A percentile compares a stretch with the other conserved stretches of the same genome.
Evolutionary conservation across 2,797 vertebrate genomes (phyloP).

Genomic region (Sebastes matsubarae): DNA sequence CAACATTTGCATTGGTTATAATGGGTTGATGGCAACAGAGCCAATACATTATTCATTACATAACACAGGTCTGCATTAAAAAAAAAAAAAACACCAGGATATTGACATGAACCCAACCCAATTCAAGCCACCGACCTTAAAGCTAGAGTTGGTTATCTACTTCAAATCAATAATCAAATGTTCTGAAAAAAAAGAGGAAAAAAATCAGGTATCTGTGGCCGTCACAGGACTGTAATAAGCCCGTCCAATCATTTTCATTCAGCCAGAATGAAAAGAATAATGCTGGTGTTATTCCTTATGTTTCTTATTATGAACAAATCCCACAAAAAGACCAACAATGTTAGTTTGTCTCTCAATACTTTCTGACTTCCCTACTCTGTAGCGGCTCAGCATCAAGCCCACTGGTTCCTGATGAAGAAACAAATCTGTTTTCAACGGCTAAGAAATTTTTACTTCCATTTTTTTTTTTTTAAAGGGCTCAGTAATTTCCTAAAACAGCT

Average conservation of each 20-base stretch:
- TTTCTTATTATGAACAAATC: not conserved
- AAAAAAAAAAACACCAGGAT: too few relatives aligned
- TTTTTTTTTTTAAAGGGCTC: not conserved
- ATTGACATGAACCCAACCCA: too few relatives aligned
- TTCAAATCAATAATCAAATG: too few relatives aligned
- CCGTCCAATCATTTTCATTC: too few relatives aligned
- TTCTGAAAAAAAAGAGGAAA: too few relatives aligned
- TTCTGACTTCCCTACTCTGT: not conserved
- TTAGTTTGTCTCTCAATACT: not conserved
- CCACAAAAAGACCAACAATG: too few relatives aligned
- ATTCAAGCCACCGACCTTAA: not conserved
- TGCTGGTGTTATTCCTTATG: not conserved
- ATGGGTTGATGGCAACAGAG: too few relatives aligned
- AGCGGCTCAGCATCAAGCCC: not conserved
- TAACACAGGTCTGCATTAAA: too few relatives aligned
- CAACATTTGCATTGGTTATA: accelerated
- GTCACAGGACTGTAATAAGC: too few relatives aligned
- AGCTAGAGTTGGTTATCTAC: too few relatives aligned
- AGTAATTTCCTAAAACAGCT: not conserved
- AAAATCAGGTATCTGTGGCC: too few relatives aligned
- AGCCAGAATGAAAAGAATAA: not conserved
- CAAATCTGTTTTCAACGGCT: not conserved
- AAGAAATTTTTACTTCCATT: not conserved
- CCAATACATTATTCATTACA: too few relatives aligned
- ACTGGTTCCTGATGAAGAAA: not conserved